These are phyloP conservation scores for Pachliopta kotzebuea DNA, from an alignment of 2,888 invertebrate genomes.

Conservation along the genomic window DNA sequence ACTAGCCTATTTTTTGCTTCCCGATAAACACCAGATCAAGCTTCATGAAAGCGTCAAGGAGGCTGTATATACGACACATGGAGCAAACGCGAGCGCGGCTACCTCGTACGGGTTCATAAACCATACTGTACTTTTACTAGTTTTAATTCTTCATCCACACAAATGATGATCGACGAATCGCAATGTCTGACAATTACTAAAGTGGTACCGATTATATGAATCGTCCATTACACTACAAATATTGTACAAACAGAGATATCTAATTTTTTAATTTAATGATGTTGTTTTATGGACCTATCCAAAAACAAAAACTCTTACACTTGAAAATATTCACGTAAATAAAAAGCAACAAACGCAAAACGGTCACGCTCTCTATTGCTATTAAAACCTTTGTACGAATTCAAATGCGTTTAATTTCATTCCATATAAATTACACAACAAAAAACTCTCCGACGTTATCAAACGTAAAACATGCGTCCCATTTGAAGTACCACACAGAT, in stretches of 20 bases:
- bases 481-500: not conserved
- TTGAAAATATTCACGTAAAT: no score
- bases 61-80: conserved; percentile 21
- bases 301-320: no score
- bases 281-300: no score
- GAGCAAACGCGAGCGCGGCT: conserved; percentile 19
- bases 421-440: not conserved
- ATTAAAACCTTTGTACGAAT: no score
- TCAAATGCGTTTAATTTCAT: no score
- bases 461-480: not conserved
- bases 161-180: conserved; percentile 34
- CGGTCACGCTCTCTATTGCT: no score
- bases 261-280: no score
- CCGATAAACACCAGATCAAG: conserved; percentile 17
- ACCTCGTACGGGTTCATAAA: conserved; percentile 36
- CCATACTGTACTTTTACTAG: conserved; percentile 26
- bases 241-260: not conserved
- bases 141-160: conserved; percentile 9
- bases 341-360: no score
- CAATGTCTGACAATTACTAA: conserved; percentile 42
- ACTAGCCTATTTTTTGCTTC: conserved; percentile 20
- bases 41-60: conserved; percentile 19
- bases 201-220: conserved; percentile 51
- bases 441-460: not conserved
- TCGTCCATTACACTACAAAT: conserved; percentile 24